These are phyloP conservation scores for Solenopsis fugax DNA, from an alignment of 1,140 invertebrate species.

Conservation along the genomic window DNA sequence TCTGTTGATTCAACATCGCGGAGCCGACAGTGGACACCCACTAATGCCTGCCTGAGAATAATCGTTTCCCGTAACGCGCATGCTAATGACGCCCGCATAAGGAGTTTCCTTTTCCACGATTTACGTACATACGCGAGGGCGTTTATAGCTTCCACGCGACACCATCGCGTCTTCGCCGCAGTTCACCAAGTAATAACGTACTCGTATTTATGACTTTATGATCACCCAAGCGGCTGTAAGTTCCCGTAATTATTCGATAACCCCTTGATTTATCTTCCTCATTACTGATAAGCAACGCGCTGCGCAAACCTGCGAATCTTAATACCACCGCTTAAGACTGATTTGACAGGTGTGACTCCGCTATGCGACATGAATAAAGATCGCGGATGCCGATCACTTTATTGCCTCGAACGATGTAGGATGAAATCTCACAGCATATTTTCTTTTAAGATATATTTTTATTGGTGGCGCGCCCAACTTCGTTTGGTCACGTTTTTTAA, in stretches of 20 bases:
- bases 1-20: constrained; percentile 2
- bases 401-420: not conserved
- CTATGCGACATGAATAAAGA: not conserved
- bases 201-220: constrained; percentile 49
- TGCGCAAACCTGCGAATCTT: not conserved
- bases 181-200: not conserved
- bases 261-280: constrained; percentile 6
- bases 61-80: constrained; percentile 33
- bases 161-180: not conserved
- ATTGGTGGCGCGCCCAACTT: not conserved
- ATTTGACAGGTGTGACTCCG: constrained; percentile 4
- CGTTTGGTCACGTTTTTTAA: not conserved
- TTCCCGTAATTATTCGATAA: constrained; percentile 40
- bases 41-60: constrained; percentile 5
- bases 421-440: constrained; percentile 1
- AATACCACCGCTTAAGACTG: not conserved
- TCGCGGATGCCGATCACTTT: constrained; percentile 7
- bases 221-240: not conserved
- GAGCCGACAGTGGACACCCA: constrained; percentile 20
- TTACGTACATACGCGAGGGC: not conserved
- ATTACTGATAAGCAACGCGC: constrained; percentile 25
- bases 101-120: constrained; percentile 8
- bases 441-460: constrained; percentile 17
- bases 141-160: constrained; percentile 22
- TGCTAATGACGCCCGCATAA: constrained; percentile 29